phyloP scores from a whole-genome alignment of 2,797 vertebrate genomes.

The Vireo griseus region DNA sequence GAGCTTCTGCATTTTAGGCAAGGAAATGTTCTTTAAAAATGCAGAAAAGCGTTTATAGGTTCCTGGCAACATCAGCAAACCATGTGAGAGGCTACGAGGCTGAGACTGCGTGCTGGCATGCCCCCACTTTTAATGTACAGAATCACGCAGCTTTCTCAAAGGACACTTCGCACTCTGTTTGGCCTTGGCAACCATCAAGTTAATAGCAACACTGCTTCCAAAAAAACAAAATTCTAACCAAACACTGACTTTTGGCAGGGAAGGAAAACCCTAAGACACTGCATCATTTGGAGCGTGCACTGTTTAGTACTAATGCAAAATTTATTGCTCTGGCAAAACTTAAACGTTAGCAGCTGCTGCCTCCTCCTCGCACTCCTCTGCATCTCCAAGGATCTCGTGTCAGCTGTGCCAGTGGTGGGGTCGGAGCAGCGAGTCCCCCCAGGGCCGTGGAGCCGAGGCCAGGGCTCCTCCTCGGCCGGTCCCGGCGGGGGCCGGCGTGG shows the following conservation, averaged over 20 bases:
- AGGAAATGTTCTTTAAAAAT: background rate
- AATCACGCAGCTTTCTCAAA: conserved; percentile 22
- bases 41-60: background rate
- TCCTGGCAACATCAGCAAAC: background rate
- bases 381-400: background rate
- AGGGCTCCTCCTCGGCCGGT: background rate
- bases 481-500: rapidly evolving
- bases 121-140: background rate
- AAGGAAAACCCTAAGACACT: background rate
- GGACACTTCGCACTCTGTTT: conserved; percentile 43
- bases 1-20: background rate
- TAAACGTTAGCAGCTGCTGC: conserved; percentile 31
- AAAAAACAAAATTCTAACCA: conserved; percentile 28
- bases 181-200: conserved; percentile 39
- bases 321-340: conserved; percentile 21
- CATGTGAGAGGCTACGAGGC: background rate
- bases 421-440: background rate
- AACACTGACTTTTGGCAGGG: conserved; percentile 11
- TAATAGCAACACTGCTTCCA: conserved; percentile 15
- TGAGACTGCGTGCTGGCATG: background rate
- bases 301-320: background rate
- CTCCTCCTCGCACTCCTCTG: background rate
- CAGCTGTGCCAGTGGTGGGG: conserved; percentile 21
- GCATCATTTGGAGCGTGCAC: conserved; percentile 20
- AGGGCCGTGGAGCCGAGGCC: background rate